These are phyloP conservation scores for Synergus gifuensis DNA, from an alignment of 2,888 invertebrate species.

Conservation along the genomic window DNA sequence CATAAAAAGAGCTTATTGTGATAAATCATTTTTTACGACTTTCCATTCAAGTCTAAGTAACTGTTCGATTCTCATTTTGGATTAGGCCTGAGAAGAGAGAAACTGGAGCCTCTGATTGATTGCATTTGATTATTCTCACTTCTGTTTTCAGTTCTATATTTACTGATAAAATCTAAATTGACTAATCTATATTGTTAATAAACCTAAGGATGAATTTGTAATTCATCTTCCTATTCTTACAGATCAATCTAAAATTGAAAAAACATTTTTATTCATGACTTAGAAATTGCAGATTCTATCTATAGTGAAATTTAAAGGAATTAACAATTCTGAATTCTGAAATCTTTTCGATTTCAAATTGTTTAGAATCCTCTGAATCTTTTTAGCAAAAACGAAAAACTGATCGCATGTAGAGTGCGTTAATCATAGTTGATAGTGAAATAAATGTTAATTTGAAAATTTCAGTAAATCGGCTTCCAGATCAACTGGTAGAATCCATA, in stretches of 20 bases:
- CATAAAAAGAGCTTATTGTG: background rate
- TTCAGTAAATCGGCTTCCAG: too few species aligned
- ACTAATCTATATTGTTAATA: background rate
- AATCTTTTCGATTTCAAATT: too few species aligned
- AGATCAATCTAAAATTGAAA: background rate
- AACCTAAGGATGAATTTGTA: background rate
- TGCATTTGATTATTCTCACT: background rate
- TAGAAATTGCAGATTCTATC: background rate
- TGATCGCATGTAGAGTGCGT: too few species aligned
- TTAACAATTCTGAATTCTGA: too few species aligned
- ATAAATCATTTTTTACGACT: slow-evolving; percentile 20
- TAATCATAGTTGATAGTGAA: background rate
- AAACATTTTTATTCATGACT: background rate
- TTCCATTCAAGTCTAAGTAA: background rate
- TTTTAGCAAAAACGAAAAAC: too few species aligned
- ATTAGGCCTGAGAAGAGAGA: background rate
- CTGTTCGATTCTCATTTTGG: slow-evolving; percentile 4
- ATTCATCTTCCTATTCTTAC: background rate
- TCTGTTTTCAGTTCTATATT: background rate
- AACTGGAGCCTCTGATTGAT: background rate
- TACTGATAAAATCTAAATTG: background rate
- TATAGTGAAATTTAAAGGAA: too few species aligned
- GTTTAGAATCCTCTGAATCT: too few species aligned
- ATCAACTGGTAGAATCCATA: too few species aligned
- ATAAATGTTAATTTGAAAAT: background rate